Evolutionary conservation across 2,888 invertebrate genomes (phyloP).

Genomic region (Selenia dentaria): DNA sequence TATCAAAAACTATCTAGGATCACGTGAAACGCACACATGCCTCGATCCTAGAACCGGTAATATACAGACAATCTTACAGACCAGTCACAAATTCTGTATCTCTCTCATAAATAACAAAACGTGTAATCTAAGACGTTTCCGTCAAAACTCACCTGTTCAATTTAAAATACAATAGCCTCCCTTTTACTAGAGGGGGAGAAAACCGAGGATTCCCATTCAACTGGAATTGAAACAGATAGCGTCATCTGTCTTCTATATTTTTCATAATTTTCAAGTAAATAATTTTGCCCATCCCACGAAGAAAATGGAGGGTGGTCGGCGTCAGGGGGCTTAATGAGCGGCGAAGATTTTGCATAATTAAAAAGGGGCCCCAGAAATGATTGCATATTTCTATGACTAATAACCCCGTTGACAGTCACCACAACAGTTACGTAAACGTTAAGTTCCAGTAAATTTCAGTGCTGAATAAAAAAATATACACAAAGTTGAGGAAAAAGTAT

Average conservation of each 20-base stretch:
- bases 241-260: slow-evolving; percentile 66
- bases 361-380: slow-evolving; percentile 73
- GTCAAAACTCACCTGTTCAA: slow-evolving; percentile 43
- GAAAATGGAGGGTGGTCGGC: slow-evolving; percentile 41
- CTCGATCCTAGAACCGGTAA: too few relatives aligned
- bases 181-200: slow-evolving; percentile 26
- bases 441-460: slow-evolving; percentile 17
- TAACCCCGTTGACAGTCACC: slow-evolving; percentile 49
- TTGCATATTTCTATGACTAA: slow-evolving; percentile 77
- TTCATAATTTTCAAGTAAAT: slow-evolving; percentile 73
- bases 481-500: slow-evolving; percentile 2
- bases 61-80: too few relatives aligned
- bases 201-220: slow-evolving; percentile 41
- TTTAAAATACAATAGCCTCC: slow-evolving; percentile 39
- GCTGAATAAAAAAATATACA: slow-evolving; percentile 3
- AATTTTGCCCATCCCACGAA: slow-evolving; percentile 61
- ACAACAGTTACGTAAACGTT: slow-evolving; percentile 17
- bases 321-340: slow-evolving; percentile 57
- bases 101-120: too few relatives aligned
- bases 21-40: too few relatives aligned
- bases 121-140: slow-evolving; percentile 18
- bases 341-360: slow-evolving; percentile 81
- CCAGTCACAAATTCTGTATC: too few relatives aligned
- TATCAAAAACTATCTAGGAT: too few relatives aligned
- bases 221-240: slow-evolving; percentile 65